Evolutionary conservation across 2,113 vertebrate species (phyloP).

Genomic region (Indri indri): DNA sequence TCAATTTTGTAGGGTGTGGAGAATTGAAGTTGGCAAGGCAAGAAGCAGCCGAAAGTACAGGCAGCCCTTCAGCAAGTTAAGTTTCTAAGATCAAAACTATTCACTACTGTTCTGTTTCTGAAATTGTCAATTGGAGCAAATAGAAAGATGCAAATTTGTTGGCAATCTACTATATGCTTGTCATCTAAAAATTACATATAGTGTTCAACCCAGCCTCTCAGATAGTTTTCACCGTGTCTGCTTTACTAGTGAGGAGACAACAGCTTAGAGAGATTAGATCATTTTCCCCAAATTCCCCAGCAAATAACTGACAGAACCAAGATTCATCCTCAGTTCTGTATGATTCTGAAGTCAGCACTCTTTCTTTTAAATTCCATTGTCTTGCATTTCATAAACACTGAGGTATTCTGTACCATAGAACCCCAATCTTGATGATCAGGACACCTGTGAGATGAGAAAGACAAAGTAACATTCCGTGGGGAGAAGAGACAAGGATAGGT

Average conservation of each 20-base stretch:
- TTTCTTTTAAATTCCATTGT: neutral
- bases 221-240: neutral
- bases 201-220: neutral
- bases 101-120: neutral
- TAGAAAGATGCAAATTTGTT: neutral
- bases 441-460: neutral
- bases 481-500: neutral
- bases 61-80: neutral
- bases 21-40: neutral
- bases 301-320: neutral
- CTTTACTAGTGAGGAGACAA: neutral
- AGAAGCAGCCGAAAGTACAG: neutral
- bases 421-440: neutral
- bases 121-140: neutral
- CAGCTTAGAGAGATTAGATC: neutral
- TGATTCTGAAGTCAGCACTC: neutral
- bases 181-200: neutral
- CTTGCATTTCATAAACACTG: neutral
- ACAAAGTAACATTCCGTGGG: neutral
- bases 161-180: neutral
- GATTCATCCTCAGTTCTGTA: neutral
- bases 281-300: neutral
- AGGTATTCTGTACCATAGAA: neutral
- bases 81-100: neutral
- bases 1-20: neutral